These are phyloP conservation scores for Sardinella longiceps DNA, from an alignment of 2,797 vertebrate genomes.

Conservation along the genomic window DNA sequence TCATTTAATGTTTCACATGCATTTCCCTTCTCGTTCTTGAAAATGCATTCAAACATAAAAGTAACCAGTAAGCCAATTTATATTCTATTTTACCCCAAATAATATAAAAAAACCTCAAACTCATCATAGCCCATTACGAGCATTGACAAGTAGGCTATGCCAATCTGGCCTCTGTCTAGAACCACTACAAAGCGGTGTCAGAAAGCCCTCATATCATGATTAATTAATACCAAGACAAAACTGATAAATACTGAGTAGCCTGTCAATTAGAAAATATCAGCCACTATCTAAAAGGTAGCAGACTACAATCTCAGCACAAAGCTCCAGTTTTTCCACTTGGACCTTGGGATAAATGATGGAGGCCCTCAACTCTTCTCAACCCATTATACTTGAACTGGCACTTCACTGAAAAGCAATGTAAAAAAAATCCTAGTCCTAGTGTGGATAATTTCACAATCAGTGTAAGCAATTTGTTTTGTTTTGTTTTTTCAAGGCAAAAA, in stretches of 20 bases:
- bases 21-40: background rate
- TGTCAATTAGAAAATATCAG: background rate
- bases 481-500: too few species aligned
- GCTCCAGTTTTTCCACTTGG: background rate
- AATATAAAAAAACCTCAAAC: background rate
- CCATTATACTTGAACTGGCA: background rate
- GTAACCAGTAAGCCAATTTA: background rate
- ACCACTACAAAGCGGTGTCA: background rate
- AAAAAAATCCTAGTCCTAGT: too few species aligned
- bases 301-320: background rate
- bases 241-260: background rate
- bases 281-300: background rate
- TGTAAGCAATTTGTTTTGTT: too few species aligned
- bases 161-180: background rate
- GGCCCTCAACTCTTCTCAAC: background rate
- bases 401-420: background rate
- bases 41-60: background rate
- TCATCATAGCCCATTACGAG: background rate
- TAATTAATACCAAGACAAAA: background rate
- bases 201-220: background rate
- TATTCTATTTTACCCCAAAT: background rate
- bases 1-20: background rate
- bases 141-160: background rate
- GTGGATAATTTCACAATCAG: too few species aligned
- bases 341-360: background rate